Evolutionary conservation across 2,888 invertebrate genomes (phyloP).

Genomic region (Aphodius granarius): DNA sequence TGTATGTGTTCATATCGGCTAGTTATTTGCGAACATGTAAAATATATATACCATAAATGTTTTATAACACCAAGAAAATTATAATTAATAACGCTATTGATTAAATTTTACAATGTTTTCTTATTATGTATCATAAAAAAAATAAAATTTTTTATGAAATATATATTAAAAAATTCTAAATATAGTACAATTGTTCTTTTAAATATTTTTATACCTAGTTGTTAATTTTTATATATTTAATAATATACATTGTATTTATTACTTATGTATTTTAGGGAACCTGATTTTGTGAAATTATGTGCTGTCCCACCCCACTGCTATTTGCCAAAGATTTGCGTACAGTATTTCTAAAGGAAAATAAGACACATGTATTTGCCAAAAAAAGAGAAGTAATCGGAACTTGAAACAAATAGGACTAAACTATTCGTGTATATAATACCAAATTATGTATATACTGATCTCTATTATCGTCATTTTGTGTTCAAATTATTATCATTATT

Average conservation of each 20-base stretch:
- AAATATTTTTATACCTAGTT: slow-evolving; percentile 38
- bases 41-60: slow-evolving; percentile 14
- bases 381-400: not conserved
- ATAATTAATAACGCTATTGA: slow-evolving; percentile 24
- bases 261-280: not conserved
- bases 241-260: slow-evolving; percentile 22
- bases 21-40: slow-evolving; percentile 5
- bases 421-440: slow-evolving; percentile 2
- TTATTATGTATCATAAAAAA: slow-evolving; percentile 12
- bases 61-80: slow-evolving; percentile 27
- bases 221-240: slow-evolving; percentile 36
- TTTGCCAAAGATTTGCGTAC: slow-evolving; percentile 29
- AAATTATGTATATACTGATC: slow-evolving; percentile 4
- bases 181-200: slow-evolving; percentile 39
- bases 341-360: slow-evolving; percentile 24
- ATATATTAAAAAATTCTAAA: slow-evolving; percentile 29
- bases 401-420: not conserved
- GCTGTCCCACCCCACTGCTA: slow-evolving; percentile 18
- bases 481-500: slow-evolving; percentile 7
- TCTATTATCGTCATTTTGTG: slow-evolving; percentile 7
- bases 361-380: slow-evolving; percentile 10
- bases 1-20: slow-evolving; percentile 15
- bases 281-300: not conserved
- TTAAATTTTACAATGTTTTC: slow-evolving; percentile 21
- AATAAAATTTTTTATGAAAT: slow-evolving; percentile 22